Base-by-base conservation (phyloP, 2,113 vertebrate genomes). In the Lepus europaeus region DNA sequence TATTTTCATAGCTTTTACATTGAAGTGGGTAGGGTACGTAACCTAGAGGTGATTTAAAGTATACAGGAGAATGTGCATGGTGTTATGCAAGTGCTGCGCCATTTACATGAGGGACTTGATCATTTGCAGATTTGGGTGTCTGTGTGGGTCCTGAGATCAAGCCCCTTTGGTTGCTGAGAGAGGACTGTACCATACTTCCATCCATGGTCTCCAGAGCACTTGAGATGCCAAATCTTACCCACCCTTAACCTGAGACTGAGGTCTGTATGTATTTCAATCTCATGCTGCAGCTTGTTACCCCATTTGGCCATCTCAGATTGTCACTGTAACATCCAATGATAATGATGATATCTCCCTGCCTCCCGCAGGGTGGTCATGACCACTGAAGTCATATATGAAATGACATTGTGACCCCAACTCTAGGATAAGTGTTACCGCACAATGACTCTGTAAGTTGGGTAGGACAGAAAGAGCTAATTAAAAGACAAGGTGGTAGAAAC, bases 201-300 rank as follows among this genome's bases (percentile, higher is more conserved):
- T 17, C 66, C 69, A 3, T 74, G 29, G 39, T 45, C 49, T 69
- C 73, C 29, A 19, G 22, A 29, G 23, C 0, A 7, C 29, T 81
- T 4, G 2, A 19, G 17, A 1, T 13, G 11, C 12, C 29, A 14
- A 0, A 51, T 25, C 10, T 85, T 25, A 17, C 25, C 12, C 23
- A 6, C 5, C 53, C 5, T 70, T 83, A 36, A 64, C 70, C 27
- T 6, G 51, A 39, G 79, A 33, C 31, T 31, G 1, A 53, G 17
- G 25, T 49, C 13, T 31, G 45, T 45, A 45, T 78, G 7, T 1
- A 1, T 23, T 63, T 6, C 74, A 31, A 14, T n/a, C 20, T 74
- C n/a, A 1, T 2, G 3, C 23, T 56, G 49, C 10, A 27, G 22
- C 9, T 9, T 33, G 0, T 6, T 0, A 9, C 17, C 1, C 87